Evolutionary conservation across 2,113 vertebrate species (phyloP).

Genomic region (Barbus barbus): DNA sequence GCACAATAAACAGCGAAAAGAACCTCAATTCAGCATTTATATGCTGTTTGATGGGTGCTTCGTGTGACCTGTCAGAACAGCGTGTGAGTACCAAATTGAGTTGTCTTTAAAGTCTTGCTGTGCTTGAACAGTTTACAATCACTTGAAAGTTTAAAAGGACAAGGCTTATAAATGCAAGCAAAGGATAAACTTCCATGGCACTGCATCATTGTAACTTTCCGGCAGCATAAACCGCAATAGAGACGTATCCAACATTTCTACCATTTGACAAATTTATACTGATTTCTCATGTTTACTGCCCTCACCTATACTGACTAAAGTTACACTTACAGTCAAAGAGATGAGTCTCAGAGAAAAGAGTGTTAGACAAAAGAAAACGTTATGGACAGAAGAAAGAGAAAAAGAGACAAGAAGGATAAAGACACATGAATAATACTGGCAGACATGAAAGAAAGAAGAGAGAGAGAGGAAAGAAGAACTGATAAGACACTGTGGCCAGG

Average conservation of each 20-base stretch:
- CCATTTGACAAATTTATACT: not conserved
- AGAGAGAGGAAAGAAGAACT: not conserved
- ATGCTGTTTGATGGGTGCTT: not conserved
- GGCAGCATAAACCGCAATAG: too few relatives aligned
- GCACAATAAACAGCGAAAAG: not conserved
- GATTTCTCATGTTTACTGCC: not conserved
- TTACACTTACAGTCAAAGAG: not conserved
- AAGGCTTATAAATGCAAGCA: not conserved
- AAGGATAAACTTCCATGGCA: too few relatives aligned
- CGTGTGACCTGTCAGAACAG: not conserved
- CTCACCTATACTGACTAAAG: not conserved
- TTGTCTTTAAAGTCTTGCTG: not conserved
- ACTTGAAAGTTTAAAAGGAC: not conserved
- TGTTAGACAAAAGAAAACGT: not conserved
- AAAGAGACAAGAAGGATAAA: not conserved
- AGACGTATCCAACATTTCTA: too few relatives aligned
- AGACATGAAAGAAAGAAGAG: not conserved
- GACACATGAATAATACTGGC: not conserved
- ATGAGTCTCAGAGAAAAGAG: not conserved
- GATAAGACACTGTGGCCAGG: not conserved
- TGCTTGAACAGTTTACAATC: not conserved
- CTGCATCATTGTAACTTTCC: too few relatives aligned
- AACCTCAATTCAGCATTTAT: too few relatives aligned
- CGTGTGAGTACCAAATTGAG: not conserved
- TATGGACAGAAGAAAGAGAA: not conserved